Conservation (phyloP, 2,888 invertebrate species). For the Psococerastis gibbosa region DNA sequence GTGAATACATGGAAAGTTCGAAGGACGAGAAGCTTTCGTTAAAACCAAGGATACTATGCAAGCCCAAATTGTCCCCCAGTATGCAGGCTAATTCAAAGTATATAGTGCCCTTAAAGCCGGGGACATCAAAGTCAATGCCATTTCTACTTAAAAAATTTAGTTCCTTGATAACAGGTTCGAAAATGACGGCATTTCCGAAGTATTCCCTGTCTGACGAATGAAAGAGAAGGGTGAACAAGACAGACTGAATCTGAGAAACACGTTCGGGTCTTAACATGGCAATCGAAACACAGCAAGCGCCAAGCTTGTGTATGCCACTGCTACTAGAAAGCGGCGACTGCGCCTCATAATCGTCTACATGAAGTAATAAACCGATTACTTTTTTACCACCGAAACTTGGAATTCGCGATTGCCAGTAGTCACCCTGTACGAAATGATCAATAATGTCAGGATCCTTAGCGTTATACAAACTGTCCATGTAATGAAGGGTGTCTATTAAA, state of each 20-base stretch:
- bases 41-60: constrained; percentile 16
- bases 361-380: constrained; percentile 11
- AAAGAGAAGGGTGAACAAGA: constrained; percentile 16
- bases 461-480: background rate
- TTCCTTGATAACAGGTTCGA: constrained; percentile 16
- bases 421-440: background rate
- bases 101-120: constrained; percentile 8
- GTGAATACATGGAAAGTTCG: no score
- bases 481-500: background rate
- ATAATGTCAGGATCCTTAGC: background rate
- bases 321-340: constrained; percentile 11
- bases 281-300: constrained; percentile 11
- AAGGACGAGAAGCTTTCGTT: constrained; percentile 16
- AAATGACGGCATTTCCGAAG: constrained; percentile 15
- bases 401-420: background rate
- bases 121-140: constrained; percentile 13
- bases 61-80: constrained; percentile 17
- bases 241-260: constrained; percentile 11
- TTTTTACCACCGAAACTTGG: background rate
- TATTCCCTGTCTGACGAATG: constrained; percentile 16
- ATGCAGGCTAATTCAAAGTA: constrained; percentile 16
- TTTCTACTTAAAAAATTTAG: constrained; percentile 14
- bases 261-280: no score
- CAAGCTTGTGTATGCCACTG: constrained; percentile 13
- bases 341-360: constrained; percentile 13